These are phyloP conservation scores for Leptinotarsa undecemlineata DNA, from an alignment of 1,140 invertebrate species.

Conservation along the genomic window DNA sequence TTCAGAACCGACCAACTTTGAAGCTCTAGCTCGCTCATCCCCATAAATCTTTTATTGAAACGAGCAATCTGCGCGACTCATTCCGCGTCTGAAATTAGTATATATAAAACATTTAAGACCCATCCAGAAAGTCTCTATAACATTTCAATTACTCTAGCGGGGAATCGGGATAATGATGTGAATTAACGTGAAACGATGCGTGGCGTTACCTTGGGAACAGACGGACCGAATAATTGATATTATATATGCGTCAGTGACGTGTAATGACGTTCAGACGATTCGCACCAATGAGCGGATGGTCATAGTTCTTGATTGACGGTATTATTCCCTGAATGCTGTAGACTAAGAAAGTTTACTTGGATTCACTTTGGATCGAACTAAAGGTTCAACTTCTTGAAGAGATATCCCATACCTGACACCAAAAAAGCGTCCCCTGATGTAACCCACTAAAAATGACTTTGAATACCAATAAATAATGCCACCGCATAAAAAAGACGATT, in stretches of 20 bases:
- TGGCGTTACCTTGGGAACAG: neutral
- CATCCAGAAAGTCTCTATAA: neutral
- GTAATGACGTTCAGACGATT: neutral
- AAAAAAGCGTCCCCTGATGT: too few relatives aligned
- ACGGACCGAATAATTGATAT: neutral
- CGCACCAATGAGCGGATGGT: too few relatives aligned
- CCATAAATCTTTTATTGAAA: slow-evolving; percentile 1
- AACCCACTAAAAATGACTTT: too few relatives aligned
- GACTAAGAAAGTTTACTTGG: too few relatives aligned
- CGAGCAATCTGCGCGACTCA: slow-evolving; percentile 1
- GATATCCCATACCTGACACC: too few relatives aligned
- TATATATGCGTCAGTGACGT: neutral
- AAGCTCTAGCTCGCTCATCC: neutral
- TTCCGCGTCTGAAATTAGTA: neutral
- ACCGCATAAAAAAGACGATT: too few relatives aligned
- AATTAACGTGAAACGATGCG: neutral
- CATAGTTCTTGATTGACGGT: too few relatives aligned
- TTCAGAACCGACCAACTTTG: neutral
- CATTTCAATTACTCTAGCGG: neutral
- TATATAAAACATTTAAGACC: slow-evolving; percentile 1
- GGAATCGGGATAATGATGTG: neutral
- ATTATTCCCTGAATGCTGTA: too few relatives aligned
- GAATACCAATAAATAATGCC: too few relatives aligned
- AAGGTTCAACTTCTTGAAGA: too few relatives aligned
- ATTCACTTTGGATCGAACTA: too few relatives aligned